A percentile compares a stretch with the other conserved stretches of the same genome.
Conservation (phyloP, 2,797 vertebrate genomes). For the Lepilemur septentrionalis region DNA sequence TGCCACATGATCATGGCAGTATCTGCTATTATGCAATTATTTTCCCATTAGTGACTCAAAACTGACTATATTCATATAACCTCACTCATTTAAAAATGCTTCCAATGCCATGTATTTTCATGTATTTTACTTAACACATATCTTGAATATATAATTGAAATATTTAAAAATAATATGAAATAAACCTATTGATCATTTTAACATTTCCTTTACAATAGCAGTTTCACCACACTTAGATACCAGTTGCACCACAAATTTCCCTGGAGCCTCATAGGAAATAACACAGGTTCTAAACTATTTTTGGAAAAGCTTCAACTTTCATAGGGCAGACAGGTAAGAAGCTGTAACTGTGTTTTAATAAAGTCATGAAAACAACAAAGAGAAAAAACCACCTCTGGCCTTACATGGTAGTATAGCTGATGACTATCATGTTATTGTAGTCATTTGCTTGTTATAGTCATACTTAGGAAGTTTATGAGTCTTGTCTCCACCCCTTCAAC, state of each 20-base stretch:
- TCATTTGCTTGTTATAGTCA: neutral
- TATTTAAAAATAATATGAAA: slow-evolving; percentile 12
- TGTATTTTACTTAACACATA: neutral
- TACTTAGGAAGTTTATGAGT: neutral
- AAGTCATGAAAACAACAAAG: neutral
- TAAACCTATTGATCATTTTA: slow-evolving; percentile 25
- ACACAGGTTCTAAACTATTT: neutral
- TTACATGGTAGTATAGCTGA: neutral
- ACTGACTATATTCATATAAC: neutral
- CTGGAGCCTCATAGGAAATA: slow-evolving; percentile 12
- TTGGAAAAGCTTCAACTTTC: slow-evolving; percentile 9
- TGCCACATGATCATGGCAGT: neutral
- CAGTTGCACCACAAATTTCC: neutral
- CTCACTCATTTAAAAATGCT: slow-evolving; percentile 36
- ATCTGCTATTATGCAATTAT: neutral
- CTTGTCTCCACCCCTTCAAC: neutral
- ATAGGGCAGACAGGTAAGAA: slow-evolving; percentile 7
- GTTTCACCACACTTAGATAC: neutral
- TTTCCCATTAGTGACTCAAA: neutral
- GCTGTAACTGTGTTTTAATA: neutral
- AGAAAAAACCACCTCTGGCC: neutral
- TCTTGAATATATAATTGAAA: slow-evolving; percentile 13
- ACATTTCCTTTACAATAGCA: neutral
- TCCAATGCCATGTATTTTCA: neutral
- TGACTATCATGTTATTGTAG: neutral